A percentile compares a stretch with the other conserved stretches of the same genome.
Evolutionary conservation across 2,888 invertebrate species (phyloP).

Genomic region (Abrostola triplasia): DNA sequence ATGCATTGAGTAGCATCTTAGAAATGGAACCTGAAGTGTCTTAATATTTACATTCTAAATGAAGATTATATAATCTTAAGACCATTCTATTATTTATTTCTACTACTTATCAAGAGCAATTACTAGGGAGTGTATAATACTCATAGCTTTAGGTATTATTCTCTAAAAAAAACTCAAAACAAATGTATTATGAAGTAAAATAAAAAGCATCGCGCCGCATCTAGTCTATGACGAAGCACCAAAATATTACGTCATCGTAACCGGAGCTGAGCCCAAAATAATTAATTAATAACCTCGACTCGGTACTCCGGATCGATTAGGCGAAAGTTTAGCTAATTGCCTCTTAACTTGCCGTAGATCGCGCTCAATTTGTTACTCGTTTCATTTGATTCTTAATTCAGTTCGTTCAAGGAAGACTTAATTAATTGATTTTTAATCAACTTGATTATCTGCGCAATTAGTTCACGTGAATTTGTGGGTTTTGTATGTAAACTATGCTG

Average conservation of each 20-base stretch:
- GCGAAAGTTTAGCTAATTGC: conserved; percentile 65
- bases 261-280: conserved; percentile 50
- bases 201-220: neutral
- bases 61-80: too few species aligned
- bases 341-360: conserved; percentile 61
- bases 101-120: too few species aligned
- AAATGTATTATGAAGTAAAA: conserved; percentile 1
- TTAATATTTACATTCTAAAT: too few species aligned
- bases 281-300: conserved; percentile 64
- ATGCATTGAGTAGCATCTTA: too few species aligned
- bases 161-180: neutral
- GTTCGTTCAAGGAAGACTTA: conserved; percentile 45
- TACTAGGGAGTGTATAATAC: too few species aligned
- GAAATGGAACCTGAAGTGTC: too few species aligned
- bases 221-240: conserved; percentile 7
- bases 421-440: conserved; percentile 54
- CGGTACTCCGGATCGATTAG: conserved; percentile 58
- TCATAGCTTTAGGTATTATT: neutral
- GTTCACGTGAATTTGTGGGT: conserved; percentile 4
- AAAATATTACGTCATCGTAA: conserved; percentile 47
- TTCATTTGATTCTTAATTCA: conserved; percentile 63
- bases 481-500: neutral
- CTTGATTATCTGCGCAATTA: conserved; percentile 24
- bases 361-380: conserved; percentile 62
- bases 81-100: too few species aligned